These are phyloP conservation scores for Drosophila funebris DNA, from an alignment of 1,140 invertebrate species.

Conservation along the genomic window DNA sequence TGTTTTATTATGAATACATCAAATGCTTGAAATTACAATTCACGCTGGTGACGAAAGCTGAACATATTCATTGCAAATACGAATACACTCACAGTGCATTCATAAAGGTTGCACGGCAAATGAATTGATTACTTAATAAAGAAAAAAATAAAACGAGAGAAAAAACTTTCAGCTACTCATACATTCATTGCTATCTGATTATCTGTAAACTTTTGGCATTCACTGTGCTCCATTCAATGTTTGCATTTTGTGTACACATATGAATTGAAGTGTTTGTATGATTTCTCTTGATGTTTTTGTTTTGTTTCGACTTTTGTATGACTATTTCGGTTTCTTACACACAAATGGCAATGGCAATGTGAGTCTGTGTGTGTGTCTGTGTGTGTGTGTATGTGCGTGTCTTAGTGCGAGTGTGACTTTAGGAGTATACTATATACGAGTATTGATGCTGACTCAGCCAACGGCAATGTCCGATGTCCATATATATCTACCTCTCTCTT, in stretches of 20 bases:
- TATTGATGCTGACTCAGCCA: conserved; percentile 32
- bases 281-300: conserved; percentile 34
- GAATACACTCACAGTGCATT: not conserved
- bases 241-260: conserved; percentile 37
- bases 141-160: too few species aligned
- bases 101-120: not conserved
- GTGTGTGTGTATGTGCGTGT: not conserved
- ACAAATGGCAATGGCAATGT: too few species aligned
- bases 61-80: not conserved
- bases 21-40: not conserved
- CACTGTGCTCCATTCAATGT: conserved; percentile 30
- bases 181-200: not conserved
- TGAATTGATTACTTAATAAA: not conserved
- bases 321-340: too few species aligned
- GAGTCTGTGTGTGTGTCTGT: too few species aligned
- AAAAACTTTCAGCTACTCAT: not conserved
- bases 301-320: conserved; percentile 10
- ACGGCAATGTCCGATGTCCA: conserved; percentile 11
- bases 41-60: not conserved
- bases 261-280: conserved; percentile 65
- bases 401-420: not conserved
- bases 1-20: not conserved
- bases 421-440: not conserved
- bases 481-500: not conserved
- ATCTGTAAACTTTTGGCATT: conserved; percentile 14